These are phyloP conservation scores for Corythoichthys haematopterus DNA, from an alignment of 2,113 vertebrate species.

Conservation along the genomic window DNA sequence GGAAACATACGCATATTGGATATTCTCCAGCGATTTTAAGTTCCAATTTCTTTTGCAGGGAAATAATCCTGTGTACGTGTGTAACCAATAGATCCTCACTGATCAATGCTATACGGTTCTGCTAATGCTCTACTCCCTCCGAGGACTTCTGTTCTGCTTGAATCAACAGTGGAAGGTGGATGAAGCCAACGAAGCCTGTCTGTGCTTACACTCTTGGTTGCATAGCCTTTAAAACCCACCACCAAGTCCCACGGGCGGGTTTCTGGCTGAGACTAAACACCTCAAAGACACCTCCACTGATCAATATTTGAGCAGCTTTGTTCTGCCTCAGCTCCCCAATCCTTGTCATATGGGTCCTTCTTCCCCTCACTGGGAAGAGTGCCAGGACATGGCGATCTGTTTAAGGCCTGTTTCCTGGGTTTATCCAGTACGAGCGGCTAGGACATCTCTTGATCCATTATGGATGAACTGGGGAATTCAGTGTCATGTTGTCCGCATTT, in stretches of 20 bases:
- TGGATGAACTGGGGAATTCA: slow-evolving; percentile 57
- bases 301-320: slow-evolving; percentile 70
- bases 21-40: not conserved
- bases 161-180: slow-evolving; percentile 28
- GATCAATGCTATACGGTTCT: slow-evolving; percentile 23
- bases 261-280: slow-evolving; percentile 42
- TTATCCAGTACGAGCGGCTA: slow-evolving; percentile 35
- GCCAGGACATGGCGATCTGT: slow-evolving; percentile 41
- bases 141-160: slow-evolving; percentile 21
- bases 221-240: slow-evolving; percentile 38
- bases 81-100: slow-evolving; percentile 20
- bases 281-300: slow-evolving; percentile 54
- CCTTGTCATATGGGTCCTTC: slow-evolving; percentile 35
- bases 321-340: slow-evolving; percentile 14
- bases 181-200: slow-evolving; percentile 27
- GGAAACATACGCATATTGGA: not conserved
- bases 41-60: not conserved
- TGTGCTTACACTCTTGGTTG: slow-evolving; percentile 33
- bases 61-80: not conserved
- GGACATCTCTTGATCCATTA: slow-evolving; percentile 66
- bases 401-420: slow-evolving; percentile 47
- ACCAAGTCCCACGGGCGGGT: slow-evolving; percentile 25
- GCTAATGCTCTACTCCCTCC: slow-evolving; percentile 22
- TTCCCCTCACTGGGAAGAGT: slow-evolving; percentile 41
- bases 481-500: slow-evolving; percentile 17